These are phyloP conservation scores for Mesitornis unicolor DNA, from an alignment of 2,113 vertebrate species.

Conservation along the genomic window DNA sequence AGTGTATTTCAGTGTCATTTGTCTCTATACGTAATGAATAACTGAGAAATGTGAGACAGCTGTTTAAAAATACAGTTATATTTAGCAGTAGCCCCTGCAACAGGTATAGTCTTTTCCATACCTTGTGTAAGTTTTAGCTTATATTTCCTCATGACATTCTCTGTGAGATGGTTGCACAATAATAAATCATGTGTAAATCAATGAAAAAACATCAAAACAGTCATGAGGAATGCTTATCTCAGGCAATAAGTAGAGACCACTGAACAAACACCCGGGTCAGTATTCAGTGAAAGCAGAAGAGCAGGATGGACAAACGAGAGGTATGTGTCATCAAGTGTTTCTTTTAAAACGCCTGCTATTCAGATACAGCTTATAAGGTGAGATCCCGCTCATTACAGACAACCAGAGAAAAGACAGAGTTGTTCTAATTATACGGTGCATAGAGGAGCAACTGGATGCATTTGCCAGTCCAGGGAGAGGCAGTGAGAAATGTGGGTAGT, in stretches of 20 bases:
- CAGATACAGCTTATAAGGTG: neutral
- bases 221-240: neutral
- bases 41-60: neutral
- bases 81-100: neutral
- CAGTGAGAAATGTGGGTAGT: neutral
- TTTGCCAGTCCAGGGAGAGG: neutral
- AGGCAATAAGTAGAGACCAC: neutral
- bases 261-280: neutral
- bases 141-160: neutral
- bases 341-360: neutral
- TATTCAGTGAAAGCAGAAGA: neutral
- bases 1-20: neutral
- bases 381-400: neutral
- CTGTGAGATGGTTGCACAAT: neutral
- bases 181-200: neutral
- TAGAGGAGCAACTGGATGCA: neutral
- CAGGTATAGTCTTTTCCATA: neutral
- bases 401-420: neutral
- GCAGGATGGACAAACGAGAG: neutral
- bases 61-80: neutral
- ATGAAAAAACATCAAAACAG: neutral
- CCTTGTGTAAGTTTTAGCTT: neutral
- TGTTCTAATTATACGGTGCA: neutral
- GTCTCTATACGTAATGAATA: neutral
- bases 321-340: neutral